Base-by-base conservation (phyloP, 1,140 invertebrate genomes). In the Leptestheria dahalacensis region DNA sequence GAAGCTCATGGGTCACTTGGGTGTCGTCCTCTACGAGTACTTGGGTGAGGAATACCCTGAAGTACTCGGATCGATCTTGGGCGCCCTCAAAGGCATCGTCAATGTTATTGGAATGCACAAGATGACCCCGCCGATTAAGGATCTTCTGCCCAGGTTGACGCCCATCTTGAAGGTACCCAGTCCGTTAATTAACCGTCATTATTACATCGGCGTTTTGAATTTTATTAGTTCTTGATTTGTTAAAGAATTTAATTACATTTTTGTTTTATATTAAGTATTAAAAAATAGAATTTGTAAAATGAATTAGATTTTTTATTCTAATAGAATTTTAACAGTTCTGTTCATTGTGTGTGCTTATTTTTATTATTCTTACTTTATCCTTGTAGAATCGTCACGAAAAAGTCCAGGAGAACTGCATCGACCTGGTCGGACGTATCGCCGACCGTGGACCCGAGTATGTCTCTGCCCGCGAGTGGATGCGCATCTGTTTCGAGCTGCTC, bases 41-140 rank as follows among this genome's bases (percentile, higher is more conserved):
- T 76, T 99, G 63, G 97, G 97, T 64, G 97, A 99, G 76, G 96
- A 99, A 74, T 99, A 99, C 71, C 97, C 97, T 0, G 97, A 99
- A 77, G 97, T 99, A 24, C 72, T 99, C 59, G 97, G 97, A 57
- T 97, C 92, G 48, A 99, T 99, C 71, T 76, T 99, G 3, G 97
- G 95, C 1, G 97, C 96, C 1, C 74, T 99, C 0, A 99, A 99
- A 75, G 92, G 89, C 1, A 99, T 99, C 67, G 95, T 99, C 0
- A 99, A 98, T 75, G 97, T 99, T 2, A 99, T 99, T 71, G 95
- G 96, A 67, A 99, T 99, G 96, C 97, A 94, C 0, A 99, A 99
- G 77, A 99, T 99, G 96, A 99, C 93, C 3, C 97, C 97, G 3
- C 96, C 96, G 2, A 99, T 99, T 63, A 99, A 99, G 77, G 97